Conservation (phyloP, 2,888 invertebrate genomes). For the Drosophila ustulata region DNA sequence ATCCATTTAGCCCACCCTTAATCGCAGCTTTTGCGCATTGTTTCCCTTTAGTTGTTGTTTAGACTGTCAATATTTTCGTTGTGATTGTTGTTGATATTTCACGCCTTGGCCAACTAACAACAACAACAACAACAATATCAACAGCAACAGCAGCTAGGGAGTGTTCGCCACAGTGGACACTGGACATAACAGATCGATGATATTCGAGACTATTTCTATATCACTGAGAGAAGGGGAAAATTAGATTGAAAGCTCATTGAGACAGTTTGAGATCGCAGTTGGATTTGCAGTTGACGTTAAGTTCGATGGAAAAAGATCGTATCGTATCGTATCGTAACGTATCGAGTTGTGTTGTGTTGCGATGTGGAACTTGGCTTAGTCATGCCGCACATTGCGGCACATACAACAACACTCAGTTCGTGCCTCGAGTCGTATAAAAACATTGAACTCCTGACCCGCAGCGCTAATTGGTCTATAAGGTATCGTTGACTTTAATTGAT, state of each 20-base stretch:
- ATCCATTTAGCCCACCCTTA: conserved; percentile 16
- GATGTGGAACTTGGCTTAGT: conserved; percentile 49
- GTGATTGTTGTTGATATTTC: conserved; percentile 71
- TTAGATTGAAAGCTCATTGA: conserved; percentile 44
- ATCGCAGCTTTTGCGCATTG: not conserved
- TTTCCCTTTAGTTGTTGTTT: conserved; percentile 30
- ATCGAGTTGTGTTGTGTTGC: no score
- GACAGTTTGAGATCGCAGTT: conserved; percentile 26
- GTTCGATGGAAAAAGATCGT: conserved; percentile 54
- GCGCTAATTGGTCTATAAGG: conserved; percentile 70
- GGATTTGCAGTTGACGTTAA: conserved; percentile 6
- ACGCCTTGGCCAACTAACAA: conserved; percentile 62
- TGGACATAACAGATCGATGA: conserved; percentile 51
- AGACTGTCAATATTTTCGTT: conserved; percentile 66
- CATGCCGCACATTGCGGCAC: conserved; percentile 31
- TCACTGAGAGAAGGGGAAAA: conserved; percentile 18
- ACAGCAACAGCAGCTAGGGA: conserved; percentile 35
- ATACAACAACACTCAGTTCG: conserved; percentile 23
- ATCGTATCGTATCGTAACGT: conserved; percentile 15
- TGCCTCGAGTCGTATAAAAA: conserved; percentile 36
- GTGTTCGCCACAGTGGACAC: conserved; percentile 45
- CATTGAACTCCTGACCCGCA: conserved; percentile 72
- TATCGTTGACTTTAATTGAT: conserved; percentile 69
- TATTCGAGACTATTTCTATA: conserved; percentile 28
- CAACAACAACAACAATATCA: conserved; percentile 20